Evolutionary conservation across 2,888 invertebrate genomes (phyloP).

Genomic region (Synergus gifuensis): DNA sequence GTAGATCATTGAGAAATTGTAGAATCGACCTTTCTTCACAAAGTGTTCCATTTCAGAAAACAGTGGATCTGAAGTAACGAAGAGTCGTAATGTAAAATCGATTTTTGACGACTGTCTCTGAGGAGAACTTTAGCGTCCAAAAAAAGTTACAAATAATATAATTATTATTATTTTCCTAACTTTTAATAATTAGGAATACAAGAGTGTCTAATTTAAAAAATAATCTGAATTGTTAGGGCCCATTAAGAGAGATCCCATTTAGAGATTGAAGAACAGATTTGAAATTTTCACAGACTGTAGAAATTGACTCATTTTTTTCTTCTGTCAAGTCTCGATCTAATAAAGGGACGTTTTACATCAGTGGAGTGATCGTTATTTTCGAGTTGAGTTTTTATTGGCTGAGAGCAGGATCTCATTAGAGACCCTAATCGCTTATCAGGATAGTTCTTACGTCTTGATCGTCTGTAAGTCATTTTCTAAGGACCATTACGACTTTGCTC

Average conservation of each 20-base stretch:
- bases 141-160: too few species aligned
- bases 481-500: not conserved
- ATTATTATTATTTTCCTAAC: too few species aligned
- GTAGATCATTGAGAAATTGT: not conserved
- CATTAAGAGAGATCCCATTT: too few species aligned
- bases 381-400: not conserved
- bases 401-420: slow-evolving; percentile 4
- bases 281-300: not conserved
- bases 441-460: not conserved
- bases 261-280: too few species aligned
- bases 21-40: not conserved
- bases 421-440: slow-evolving; percentile 18
- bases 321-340: not conserved
- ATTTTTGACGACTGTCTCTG: too few species aligned
- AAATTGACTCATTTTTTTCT: not conserved
- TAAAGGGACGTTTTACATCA: not conserved
- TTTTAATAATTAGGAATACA: too few species aligned
- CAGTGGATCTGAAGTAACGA: not conserved
- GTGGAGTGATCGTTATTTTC: not conserved
- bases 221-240: too few species aligned
- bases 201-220: too few species aligned
- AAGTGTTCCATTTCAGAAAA: not conserved
- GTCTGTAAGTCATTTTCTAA: slow-evolving; percentile 1
- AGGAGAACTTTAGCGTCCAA: too few species aligned
- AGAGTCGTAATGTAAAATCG: too few species aligned